phyloP scores from a whole-genome alignment of 1,140 invertebrate species.

The Anthonomus grandis region DNA sequence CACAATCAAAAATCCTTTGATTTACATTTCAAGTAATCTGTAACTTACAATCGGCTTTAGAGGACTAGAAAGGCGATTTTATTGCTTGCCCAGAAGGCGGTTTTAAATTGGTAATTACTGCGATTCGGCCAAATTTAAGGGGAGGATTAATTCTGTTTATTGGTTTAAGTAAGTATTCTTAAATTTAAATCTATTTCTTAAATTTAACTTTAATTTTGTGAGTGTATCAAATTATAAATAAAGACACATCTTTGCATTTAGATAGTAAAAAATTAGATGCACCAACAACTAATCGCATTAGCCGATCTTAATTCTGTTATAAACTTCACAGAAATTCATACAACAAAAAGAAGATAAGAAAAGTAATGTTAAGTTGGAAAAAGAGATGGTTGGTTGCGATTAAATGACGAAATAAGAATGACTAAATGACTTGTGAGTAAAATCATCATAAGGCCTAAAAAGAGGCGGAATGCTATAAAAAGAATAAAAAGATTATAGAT shows the following conservation, averaged over 20 bases:
- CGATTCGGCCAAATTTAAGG: too few relatives aligned
- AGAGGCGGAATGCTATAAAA: constrained; percentile 8
- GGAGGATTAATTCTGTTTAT: too few relatives aligned
- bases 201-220: too few relatives aligned
- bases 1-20: constrained; percentile 25
- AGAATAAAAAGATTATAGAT: constrained; percentile 2
- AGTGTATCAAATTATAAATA: too few relatives aligned
- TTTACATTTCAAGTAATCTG: constrained; percentile 22
- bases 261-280: too few relatives aligned
- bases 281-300: too few relatives aligned
- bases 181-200: too few relatives aligned
- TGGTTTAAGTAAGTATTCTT: too few relatives aligned
- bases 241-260: too few relatives aligned
- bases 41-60: constrained; percentile 26
- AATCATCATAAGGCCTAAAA: background rate
- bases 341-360: constrained; percentile 11
- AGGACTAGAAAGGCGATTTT: constrained; percentile 12
- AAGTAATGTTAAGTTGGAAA: constrained; percentile 7
- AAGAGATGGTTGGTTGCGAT: constrained; percentile 12
- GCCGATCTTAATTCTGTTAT: too few relatives aligned
- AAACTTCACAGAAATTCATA: too few relatives aligned
- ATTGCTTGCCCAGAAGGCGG: constrained; percentile 4
- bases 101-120: too few relatives aligned
- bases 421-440: constrained; percentile 11
- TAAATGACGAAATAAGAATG: constrained; percentile 16